Percentiles rank a stretch among this genome's conserved stretches.
phyloP scores from a whole-genome alignment of 2,797 vertebrate genomes.

The Lemur catta region DNA sequence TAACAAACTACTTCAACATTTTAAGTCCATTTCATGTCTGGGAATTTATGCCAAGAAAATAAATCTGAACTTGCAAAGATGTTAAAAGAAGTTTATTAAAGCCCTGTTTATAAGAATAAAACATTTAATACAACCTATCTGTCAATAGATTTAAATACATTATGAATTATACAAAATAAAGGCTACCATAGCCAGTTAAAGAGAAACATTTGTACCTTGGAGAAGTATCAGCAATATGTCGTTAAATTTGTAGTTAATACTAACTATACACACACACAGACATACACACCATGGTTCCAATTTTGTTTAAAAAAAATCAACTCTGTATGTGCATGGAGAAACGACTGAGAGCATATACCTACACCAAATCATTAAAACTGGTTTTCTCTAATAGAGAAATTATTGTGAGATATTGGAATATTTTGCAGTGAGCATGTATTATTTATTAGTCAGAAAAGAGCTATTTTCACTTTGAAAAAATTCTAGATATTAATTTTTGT shows the following conservation, averaged over 20 bases:
- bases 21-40: slow-evolving; percentile 57
- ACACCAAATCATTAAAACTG: neutral
- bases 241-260: neutral
- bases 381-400: slow-evolving; percentile 19
- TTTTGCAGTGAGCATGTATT: slow-evolving; percentile 21
- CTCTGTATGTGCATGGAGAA: neutral
- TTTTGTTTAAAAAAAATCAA: neutral
- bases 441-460: slow-evolving; percentile 16
- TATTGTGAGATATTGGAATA: slow-evolving; percentile 17
- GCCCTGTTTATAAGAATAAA: slow-evolving; percentile 52
- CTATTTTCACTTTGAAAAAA: slow-evolving; percentile 34
- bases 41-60: slow-evolving; percentile 69
- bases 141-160: slow-evolving; percentile 44
- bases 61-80: slow-evolving; percentile 60
- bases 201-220: neutral
- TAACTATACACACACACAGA: neutral
- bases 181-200: neutral
- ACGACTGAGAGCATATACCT: neutral
- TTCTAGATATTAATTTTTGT: slow-evolving; percentile 16
- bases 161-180: slow-evolving; percentile 46
- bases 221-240: neutral
- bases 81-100: slow-evolving; percentile 59
- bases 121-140: slow-evolving; percentile 45
- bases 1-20: slow-evolving; percentile 62
- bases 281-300: neutral